Evolutionary conservation across 1,140 invertebrate species (phyloP).

Genomic region (Polyergus mexicanus): DNA sequence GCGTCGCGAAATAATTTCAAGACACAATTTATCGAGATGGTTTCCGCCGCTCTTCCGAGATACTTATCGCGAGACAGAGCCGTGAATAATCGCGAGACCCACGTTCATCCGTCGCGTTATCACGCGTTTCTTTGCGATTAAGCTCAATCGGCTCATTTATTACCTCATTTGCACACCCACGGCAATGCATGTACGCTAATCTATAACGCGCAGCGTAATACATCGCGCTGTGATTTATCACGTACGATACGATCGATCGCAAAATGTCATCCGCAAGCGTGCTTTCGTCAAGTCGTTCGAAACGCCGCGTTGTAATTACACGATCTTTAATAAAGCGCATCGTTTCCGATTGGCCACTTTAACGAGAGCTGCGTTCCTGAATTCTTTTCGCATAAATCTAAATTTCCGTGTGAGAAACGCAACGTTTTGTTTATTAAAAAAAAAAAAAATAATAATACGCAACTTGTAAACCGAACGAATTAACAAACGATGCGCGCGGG

Average conservation of each 20-base stretch:
- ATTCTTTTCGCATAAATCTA: conserved; percentile 16
- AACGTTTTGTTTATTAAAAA: not conserved
- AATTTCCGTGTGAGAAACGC: not conserved
- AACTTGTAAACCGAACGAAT: conserved; percentile 31
- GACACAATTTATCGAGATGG: conserved; percentile 29
- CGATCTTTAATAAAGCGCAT: not conserved
- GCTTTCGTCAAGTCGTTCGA: conserved; percentile 37
- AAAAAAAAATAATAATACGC: not conserved
- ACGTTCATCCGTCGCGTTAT: conserved; percentile 47
- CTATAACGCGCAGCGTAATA: conserved; percentile 18
- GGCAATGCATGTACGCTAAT: conserved; percentile 40
- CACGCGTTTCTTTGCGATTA: conserved; percentile 45
- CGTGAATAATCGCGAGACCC: conserved; percentile 46
- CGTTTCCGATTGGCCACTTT: not conserved
- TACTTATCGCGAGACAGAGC: conserved; percentile 49
- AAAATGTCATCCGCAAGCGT: conserved; percentile 21
- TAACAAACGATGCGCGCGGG: conserved; percentile 33
- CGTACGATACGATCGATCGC: conserved; percentile 46
- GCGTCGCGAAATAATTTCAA: conserved; percentile 48
- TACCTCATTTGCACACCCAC: conserved; percentile 57
- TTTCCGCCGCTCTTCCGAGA: not conserved
- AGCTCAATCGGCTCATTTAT: conserved; percentile 52
- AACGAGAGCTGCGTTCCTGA: conserved; percentile 1
- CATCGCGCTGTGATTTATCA: conserved; percentile 48
- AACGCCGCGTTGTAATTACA: conserved; percentile 23